Conservation (phyloP, 1,140 invertebrate genomes). For the Cydia splendana region DNA sequence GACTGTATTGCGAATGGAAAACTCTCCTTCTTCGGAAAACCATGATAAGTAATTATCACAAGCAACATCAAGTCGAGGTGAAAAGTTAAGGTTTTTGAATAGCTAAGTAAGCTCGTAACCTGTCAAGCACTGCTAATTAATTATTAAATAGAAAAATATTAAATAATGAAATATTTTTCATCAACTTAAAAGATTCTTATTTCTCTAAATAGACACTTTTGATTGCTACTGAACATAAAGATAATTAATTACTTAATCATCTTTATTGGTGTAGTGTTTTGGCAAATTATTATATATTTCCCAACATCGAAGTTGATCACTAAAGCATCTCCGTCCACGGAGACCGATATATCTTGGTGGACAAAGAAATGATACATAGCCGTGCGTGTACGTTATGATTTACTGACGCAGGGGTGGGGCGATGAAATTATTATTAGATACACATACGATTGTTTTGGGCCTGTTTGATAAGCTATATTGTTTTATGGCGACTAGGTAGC, state of each 20-base stretch:
- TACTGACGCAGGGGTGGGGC: constrained; percentile 25
- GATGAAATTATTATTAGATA: constrained; percentile 20
- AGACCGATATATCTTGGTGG: constrained; percentile 35
- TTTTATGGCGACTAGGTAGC: background rate
- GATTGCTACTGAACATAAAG: background rate
- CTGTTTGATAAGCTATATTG: background rate
- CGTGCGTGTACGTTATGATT: constrained; percentile 30
- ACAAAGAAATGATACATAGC: constrained; percentile 36
- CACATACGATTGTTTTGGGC: constrained; percentile 6
- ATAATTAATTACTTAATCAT: background rate
- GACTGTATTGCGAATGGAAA: too few relatives aligned
- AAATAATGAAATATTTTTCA: too few relatives aligned
- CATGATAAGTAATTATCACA: too few relatives aligned
- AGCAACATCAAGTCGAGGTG: too few relatives aligned
- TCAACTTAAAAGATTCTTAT: too few relatives aligned
- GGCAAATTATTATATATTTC: background rate
- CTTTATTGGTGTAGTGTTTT: background rate
- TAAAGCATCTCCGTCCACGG: background rate
- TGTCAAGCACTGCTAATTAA: too few relatives aligned
- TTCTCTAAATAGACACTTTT: too few relatives aligned
- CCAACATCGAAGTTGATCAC: background rate
- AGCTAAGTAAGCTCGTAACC: too few relatives aligned
- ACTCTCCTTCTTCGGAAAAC: too few relatives aligned
- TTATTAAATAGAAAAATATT: too few relatives aligned
- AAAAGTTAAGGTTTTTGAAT: too few relatives aligned